phyloP scores from a whole-genome alignment of 2,113 vertebrate species.

The Zosterops japonicus region DNA sequence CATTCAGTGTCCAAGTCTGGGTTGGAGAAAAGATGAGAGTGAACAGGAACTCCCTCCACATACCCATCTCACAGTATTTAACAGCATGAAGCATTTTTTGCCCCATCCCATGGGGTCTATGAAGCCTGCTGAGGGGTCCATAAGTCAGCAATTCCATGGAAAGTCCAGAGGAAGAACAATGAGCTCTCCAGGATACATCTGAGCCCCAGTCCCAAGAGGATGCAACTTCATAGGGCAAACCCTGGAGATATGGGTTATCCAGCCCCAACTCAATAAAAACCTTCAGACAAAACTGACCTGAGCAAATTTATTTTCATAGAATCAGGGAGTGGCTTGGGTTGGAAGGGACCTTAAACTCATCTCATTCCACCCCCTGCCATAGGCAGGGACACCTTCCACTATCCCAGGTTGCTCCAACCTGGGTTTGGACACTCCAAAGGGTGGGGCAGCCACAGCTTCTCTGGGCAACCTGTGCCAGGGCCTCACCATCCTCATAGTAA shows the following conservation, averaged over 20 bases:
- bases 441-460: not conserved
- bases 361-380: not conserved
- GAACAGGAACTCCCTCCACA: not conserved
- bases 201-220: not conserved
- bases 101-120: not conserved
- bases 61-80: not conserved
- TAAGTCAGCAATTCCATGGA: not conserved
- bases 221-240: rapidly evolving
- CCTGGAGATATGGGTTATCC: not conserved
- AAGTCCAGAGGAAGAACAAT: not conserved
- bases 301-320: not conserved
- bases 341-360: not conserved
- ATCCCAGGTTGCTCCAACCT: not conserved
- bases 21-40: not conserved
- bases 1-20: not conserved
- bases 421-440: not conserved
- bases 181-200: not conserved
- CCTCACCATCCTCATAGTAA: not conserved
- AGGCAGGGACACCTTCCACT: not conserved
- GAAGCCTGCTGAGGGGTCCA: not conserved
- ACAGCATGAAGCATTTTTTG: not conserved
- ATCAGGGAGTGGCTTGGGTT: not conserved
- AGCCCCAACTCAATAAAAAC: not conserved
- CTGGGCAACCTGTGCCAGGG: not conserved
- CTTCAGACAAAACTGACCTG: not conserved